Evolutionary conservation across 2,113 vertebrate genomes (phyloP).

Genomic region (Anguilla japonica): DNA sequence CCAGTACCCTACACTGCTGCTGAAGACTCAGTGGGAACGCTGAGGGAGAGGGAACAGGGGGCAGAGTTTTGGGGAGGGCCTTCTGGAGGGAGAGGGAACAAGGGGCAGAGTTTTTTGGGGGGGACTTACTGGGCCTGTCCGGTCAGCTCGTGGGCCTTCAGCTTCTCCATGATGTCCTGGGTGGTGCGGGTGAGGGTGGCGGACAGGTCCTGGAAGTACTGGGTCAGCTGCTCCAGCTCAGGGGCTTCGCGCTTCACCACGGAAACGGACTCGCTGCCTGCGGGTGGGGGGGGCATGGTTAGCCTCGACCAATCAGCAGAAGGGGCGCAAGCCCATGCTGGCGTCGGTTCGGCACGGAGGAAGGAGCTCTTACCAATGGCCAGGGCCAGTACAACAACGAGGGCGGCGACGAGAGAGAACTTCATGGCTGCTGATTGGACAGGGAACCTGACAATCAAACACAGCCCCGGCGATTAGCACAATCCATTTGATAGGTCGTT

Average conservation of each 20-base stretch:
- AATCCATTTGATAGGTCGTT: not conserved
- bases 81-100: no score
- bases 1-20: no score
- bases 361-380: constrained; percentile 51
- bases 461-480: not conserved
- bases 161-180: constrained; percentile 30
- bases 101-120: no score
- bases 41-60: no score
- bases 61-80: no score
- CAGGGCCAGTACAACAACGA: constrained; percentile 54
- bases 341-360: not conserved
- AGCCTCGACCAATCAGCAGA: not conserved
- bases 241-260: constrained; percentile 27
- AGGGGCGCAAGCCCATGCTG: no score
- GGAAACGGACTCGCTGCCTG: constrained; percentile 51
- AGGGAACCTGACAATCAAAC: constrained; percentile 37
- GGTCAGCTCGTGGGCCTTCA: constrained; percentile 39
- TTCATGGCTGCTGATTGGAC: constrained; percentile 64
- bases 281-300: not conserved
- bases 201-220: constrained; percentile 53
- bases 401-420: constrained; percentile 52
- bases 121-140: constrained; percentile 60
- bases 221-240: constrained; percentile 34
- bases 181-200: constrained; percentile 39
- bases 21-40: no score